phyloP scores from a whole-genome alignment of 2,113 vertebrate genomes.

The Cyprinus carpio region DNA sequence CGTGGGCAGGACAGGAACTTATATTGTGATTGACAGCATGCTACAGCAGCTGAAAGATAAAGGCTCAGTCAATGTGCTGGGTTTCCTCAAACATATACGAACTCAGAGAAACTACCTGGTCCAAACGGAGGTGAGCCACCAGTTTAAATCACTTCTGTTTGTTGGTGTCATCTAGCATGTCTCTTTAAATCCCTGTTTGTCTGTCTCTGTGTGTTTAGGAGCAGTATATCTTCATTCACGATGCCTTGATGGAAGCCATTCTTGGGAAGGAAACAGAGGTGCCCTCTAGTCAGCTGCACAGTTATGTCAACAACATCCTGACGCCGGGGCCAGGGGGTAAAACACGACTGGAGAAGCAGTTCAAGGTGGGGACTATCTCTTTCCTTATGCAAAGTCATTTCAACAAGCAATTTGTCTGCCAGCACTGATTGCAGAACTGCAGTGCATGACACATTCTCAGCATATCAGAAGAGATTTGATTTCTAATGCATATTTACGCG shows the following conservation, averaged over 20 bases:
- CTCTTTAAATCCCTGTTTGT: neutral
- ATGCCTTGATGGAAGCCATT: constrained; percentile 94
- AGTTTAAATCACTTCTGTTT: neutral
- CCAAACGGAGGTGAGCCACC: constrained; percentile 91
- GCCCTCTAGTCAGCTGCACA: constrained; percentile 83
- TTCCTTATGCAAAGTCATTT: neutral
- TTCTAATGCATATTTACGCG: neutral
- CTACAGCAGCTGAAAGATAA: constrained; percentile 93
- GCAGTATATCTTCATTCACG: constrained; percentile 95
- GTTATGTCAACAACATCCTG: constrained; percentile 88
- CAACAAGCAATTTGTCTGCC: neutral
- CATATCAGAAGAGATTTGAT: neutral
- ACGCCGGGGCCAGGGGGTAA: constrained; percentile 83
- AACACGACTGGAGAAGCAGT: constrained; percentile 89
- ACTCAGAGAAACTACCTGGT: constrained; percentile 97
- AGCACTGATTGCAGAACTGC: neutral
- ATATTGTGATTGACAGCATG: constrained; percentile 96
- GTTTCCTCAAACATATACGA: constrained; percentile 96
- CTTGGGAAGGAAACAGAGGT: constrained; percentile 91
- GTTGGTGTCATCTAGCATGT: neutral
- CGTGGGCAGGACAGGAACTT: constrained; percentile 93
- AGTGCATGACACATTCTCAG: neutral
- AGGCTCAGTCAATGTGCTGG: constrained; percentile 89
- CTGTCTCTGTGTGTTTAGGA: constrained; percentile 74
- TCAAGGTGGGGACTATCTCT: constrained; percentile 78